phyloP scores from a whole-genome alignment of 53 echinoderm and acorn worm genomes.

The Holothuria leucospilota region DNA sequence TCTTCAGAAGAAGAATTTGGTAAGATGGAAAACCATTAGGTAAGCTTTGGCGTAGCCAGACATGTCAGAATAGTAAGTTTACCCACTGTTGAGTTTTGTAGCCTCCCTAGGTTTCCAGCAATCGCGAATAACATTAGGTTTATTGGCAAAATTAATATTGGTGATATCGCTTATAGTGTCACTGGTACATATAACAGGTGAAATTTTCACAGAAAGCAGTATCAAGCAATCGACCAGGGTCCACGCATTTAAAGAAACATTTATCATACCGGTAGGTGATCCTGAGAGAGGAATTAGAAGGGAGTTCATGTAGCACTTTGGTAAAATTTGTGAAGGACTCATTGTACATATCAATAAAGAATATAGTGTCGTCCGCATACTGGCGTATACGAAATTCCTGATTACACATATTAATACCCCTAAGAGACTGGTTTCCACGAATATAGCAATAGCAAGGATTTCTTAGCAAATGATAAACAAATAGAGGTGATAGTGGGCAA shows the following conservation, averaged over 20 bases:
- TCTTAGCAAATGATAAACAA: not conserved
- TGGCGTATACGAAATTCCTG: not conserved
- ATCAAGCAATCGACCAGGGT: not conserved
- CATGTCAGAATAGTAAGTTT: not conserved
- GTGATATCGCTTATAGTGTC: not conserved
- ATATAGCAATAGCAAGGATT: not conserved
- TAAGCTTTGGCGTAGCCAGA: not conserved
- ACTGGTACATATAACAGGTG: too few species aligned
- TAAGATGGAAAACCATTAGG: not conserved
- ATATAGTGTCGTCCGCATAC: slow-evolving; percentile 10
- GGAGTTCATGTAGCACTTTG: not conserved
- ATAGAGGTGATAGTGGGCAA: slow-evolving; percentile 14
- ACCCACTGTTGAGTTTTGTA: not conserved
- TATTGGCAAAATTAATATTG: not conserved
- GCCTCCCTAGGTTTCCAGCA: not conserved
- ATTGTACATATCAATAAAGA: not conserved
- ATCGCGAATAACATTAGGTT: not conserved
- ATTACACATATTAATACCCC: too few species aligned
- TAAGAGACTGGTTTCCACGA: too few species aligned
- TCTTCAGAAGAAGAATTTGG: not conserved
- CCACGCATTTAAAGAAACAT: not conserved
- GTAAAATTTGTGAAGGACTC: not conserved
- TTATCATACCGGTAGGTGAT: not conserved
- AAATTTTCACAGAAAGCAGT: not conserved
- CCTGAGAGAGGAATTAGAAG: not conserved